Evolutionary conservation across 2,888 invertebrate genomes (phyloP).

Genomic region (Cantharis rustica): DNA sequence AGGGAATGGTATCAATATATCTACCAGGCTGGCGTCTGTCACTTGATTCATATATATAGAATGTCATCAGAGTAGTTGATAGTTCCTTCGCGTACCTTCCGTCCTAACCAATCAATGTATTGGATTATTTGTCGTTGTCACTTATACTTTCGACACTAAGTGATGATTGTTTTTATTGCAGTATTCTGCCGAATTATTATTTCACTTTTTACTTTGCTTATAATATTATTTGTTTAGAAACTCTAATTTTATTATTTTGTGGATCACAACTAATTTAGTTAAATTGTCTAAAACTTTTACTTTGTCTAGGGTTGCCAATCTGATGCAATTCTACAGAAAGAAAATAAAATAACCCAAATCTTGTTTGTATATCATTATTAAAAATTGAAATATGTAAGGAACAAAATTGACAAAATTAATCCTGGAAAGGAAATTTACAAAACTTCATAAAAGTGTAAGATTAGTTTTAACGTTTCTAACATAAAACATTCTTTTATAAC

Average conservation of each 20-base stretch:
- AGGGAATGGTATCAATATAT: constrained; percentile 50
- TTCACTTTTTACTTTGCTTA: background rate
- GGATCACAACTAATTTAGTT: background rate
- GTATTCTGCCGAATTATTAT: background rate
- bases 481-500: no score
- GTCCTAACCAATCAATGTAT: constrained; percentile 32
- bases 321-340: background rate
- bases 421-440: no score
- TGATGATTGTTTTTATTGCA: constrained; percentile 16
- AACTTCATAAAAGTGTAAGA: no score
- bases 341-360: background rate
- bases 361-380: background rate
- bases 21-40: constrained; percentile 46
- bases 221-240: background rate
- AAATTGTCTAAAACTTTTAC: background rate
- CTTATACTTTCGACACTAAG: constrained; percentile 17
- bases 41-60: constrained; percentile 46
- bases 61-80: constrained; percentile 45
- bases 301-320: background rate
- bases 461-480: no score
- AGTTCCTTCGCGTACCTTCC: constrained; percentile 39
- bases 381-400: background rate
- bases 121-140: constrained; percentile 32
- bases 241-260: background rate
- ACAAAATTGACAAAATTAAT: no score